phyloP scores from a whole-genome alignment of 1,140 invertebrate genomes.

The Zophobas atratus region DNA sequence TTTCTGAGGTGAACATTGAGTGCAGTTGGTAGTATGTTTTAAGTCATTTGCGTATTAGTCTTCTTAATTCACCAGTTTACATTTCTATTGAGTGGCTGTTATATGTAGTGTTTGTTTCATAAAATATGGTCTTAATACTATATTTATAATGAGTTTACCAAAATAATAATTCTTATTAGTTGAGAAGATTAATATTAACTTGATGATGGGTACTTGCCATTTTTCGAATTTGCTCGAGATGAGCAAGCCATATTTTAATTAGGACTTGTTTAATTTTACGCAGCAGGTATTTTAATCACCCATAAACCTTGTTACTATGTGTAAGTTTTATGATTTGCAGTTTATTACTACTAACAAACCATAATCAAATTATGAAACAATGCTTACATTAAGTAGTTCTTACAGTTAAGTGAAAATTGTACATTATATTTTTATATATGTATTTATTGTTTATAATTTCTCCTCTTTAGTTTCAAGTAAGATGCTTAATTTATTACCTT shows the following conservation, averaged over 20 bases:
- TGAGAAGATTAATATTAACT: constrained; percentile 3
- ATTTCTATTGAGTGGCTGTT: background rate
- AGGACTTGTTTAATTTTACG: constrained; percentile 36
- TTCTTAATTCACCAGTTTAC: constrained; percentile 1
- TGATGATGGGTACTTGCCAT: constrained; percentile 34
- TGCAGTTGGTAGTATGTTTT: background rate
- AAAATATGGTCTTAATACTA: background rate
- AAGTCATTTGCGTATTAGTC: background rate
- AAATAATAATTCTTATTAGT: background rate
- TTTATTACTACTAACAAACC: constrained; percentile 48
- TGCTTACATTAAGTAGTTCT: constrained; percentile 58
- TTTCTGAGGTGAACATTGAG: background rate
- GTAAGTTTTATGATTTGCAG: constrained; percentile 46
- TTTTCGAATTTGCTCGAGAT: constrained; percentile 39
- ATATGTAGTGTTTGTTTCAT: constrained; percentile 14
- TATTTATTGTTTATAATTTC: constrained; percentile 65
- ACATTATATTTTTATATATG: constrained; percentile 66
- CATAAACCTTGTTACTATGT: constrained; percentile 33
- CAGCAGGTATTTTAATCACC: constrained; percentile 21
- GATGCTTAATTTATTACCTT: constrained; percentile 45
- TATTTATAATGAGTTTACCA: background rate
- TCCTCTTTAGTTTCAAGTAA: constrained; percentile 49
- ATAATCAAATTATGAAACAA: constrained; percentile 59
- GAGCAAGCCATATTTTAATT: constrained; percentile 48
- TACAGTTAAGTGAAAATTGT: constrained; percentile 60